phyloP scores from a whole-genome alignment of 2,888 invertebrate species.

The Drosophila tanythrix region DNA sequence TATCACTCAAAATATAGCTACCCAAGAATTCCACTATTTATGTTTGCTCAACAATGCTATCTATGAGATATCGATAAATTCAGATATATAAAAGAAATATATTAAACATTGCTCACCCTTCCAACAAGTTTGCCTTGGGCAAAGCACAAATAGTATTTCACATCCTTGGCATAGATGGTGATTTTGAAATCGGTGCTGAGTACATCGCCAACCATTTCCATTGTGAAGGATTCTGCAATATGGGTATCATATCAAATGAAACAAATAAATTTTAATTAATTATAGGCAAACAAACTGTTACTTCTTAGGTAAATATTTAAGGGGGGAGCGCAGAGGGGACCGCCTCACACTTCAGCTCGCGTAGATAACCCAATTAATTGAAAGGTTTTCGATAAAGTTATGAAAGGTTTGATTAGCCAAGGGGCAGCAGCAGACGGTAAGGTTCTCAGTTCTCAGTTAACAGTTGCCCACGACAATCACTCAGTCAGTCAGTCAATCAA shows the following conservation, averaged over 20 bases:
- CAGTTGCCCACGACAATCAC: background rate
- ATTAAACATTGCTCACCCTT: slow-evolving; percentile 72
- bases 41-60: background rate
- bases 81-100: no score
- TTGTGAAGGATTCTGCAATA: slow-evolving; percentile 80
- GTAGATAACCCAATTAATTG: slow-evolving; percentile 79
- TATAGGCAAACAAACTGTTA: slow-evolving; percentile 59
- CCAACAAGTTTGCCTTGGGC: slow-evolving; percentile 81
- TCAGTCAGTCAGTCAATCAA: slow-evolving; percentile 25
- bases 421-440: slow-evolving; percentile 3
- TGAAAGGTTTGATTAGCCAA: slow-evolving; percentile 71
- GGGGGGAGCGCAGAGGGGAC: background rate
- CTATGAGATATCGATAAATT: slow-evolving; percentile 1
- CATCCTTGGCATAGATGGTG: slow-evolving; percentile 82
- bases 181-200: slow-evolving; percentile 80
- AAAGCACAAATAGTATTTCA: slow-evolving; percentile 82
- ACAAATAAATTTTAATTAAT: slow-evolving; percentile 65
- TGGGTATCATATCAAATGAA: slow-evolving; percentile 7
- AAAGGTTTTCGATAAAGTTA: slow-evolving; percentile 77
- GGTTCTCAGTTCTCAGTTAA: background rate
- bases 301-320: slow-evolving; percentile 55
- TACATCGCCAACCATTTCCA: slow-evolving; percentile 81
- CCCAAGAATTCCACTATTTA: background rate
- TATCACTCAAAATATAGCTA: background rate
- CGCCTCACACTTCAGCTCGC: slow-evolving; percentile 49